phyloP scores from a whole-genome alignment of 2,888 invertebrate genomes.

The Drosophila quinaria region DNA sequence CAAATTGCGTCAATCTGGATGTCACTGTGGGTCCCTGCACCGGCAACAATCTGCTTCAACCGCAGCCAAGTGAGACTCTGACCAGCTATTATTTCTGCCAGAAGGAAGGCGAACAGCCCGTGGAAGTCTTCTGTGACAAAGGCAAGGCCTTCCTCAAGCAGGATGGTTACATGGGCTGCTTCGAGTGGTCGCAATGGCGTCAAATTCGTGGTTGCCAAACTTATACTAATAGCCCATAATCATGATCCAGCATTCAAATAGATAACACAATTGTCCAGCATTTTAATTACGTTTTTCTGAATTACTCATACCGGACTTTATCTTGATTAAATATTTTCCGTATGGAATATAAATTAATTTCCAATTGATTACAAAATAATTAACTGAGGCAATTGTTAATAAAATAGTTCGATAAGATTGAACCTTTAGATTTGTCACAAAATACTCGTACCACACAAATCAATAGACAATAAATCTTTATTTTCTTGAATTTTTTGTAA shows the following conservation, averaged over 20 bases:
- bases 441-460: constrained; percentile 4
- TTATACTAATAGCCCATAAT: neutral
- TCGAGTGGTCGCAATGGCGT: constrained; percentile 53
- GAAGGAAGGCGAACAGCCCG: constrained; percentile 4
- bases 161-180: constrained; percentile 62
- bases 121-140: constrained; percentile 25
- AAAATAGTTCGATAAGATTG: constrained; percentile 34
- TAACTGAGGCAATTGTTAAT: constrained; percentile 23
- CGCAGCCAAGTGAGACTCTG: constrained; percentile 31
- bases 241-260: neutral
- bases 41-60: constrained; percentile 48
- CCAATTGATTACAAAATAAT: constrained; percentile 65
- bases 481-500: constrained; percentile 2
- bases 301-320: constrained; percentile 27
- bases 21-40: constrained; percentile 28
- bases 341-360: constrained; percentile 55
- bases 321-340: constrained; percentile 60
- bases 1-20: constrained; percentile 52
- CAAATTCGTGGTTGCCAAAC: constrained; percentile 49
- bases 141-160: constrained; percentile 44
- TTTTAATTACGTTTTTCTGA: constrained; percentile 55
- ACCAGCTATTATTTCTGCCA: constrained; percentile 53
- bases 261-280: constrained; percentile 15
- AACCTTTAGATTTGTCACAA: constrained; percentile 3
- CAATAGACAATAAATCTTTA: constrained; percentile 28